Base-by-base conservation (phyloP, 2,888 invertebrate genomes). In the Cheilosia scutellata region DNA sequence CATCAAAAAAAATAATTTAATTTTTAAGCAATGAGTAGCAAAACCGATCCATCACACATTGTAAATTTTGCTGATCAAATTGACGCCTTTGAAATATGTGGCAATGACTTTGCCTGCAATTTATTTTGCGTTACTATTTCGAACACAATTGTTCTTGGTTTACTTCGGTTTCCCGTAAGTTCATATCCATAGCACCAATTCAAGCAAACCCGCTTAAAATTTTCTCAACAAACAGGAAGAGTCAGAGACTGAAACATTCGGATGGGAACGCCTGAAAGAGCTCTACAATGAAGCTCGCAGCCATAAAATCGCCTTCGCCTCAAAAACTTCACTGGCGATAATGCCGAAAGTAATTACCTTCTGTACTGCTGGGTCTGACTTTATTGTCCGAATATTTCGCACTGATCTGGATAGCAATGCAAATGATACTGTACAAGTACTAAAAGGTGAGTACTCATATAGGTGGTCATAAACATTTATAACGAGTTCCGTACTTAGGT, bases 61-160 rank as follows among this genome's bases (percentile, higher is more conserved):
- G 91, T 94, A 29, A 91, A 92, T 87, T 93, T 95, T 71, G 89
- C 92, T 62, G 94, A 94, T 25, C 93, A 94, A 90, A 94, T 95
- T 55, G 92, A 93, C 55, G 92, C 92, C 77, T 93, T 95, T 29
- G 94, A 94, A 89, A 93, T 95, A 82, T 95, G 95, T 16, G 93
- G 94, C 2, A 95, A 93, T 88, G 95, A 95, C 89, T 95, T 95
- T 93, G 95, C 95, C 1, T 94, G 94, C 88, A 94, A 95, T 90
- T 91, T 95, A 57, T 91, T 95, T 77, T 93, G 95, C 65, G 92
- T 95, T 55, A 95, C 94, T 0, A 93, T 94, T 63, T 90, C 93
- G 51, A 93, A 94, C 49, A 94, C 94, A 90, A 93, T 95, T 37
- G 90, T 94, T 13, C 90, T 95, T 20, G 94, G 93, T 5, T 91